phyloP scores from a whole-genome alignment of 2,888 invertebrate species.

The Nymphalis c-album region DNA sequence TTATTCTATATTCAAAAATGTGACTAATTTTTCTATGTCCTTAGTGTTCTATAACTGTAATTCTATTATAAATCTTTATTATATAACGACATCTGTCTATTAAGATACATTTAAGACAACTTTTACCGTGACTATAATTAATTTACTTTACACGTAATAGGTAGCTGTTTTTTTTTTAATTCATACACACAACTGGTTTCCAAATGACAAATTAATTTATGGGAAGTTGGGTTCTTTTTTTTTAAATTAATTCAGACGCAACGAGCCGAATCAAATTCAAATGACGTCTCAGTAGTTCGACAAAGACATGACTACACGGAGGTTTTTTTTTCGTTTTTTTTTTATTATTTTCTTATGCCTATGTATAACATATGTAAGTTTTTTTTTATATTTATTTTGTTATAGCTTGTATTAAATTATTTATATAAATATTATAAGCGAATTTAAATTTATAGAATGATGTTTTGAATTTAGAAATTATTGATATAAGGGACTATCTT shows the following conservation, averaged over 20 bases:
- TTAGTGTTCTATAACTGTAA: too few species aligned
- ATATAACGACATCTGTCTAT: too few species aligned
- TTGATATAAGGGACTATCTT: too few species aligned
- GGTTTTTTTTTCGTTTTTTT: background rate
- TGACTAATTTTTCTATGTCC: too few species aligned
- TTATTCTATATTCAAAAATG: too few species aligned
- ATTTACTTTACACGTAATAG: background rate
- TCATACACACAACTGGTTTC: constrained; percentile 28
- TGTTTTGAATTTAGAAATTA: too few species aligned
- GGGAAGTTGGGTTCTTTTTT: constrained; percentile 65
- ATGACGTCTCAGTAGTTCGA: constrained; percentile 72
- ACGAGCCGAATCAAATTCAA: constrained; percentile 66
- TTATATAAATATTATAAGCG: too few species aligned
- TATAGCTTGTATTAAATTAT: too few species aligned
- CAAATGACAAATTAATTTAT: constrained; percentile 80
- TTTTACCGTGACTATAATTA: background rate
- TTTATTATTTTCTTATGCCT: background rate
- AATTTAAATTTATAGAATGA: too few species aligned
- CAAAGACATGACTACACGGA: constrained; percentile 53
- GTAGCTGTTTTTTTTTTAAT: background rate
- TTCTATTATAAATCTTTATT: too few species aligned
- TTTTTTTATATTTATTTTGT: background rate
- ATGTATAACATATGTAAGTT: background rate
- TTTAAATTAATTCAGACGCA: constrained; percentile 60
- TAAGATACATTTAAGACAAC: too few species aligned